Evolutionary conservation across 2,113 vertebrate species (phyloP).

Genomic region (Pao palembangensis): DNA sequence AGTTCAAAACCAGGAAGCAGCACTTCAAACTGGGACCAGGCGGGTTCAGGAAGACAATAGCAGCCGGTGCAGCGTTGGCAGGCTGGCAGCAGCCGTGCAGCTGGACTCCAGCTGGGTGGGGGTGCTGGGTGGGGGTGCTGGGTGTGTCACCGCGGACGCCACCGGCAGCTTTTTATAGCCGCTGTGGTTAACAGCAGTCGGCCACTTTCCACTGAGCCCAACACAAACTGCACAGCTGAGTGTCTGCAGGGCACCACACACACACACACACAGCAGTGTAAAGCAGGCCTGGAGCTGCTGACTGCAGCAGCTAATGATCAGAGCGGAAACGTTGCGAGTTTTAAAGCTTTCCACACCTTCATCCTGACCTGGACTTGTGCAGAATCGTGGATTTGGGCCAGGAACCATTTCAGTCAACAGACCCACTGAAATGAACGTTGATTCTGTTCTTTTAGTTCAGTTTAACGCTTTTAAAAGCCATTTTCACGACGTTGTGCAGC

Average conservation of each 20-base stretch:
- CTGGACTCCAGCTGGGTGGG: not conserved
- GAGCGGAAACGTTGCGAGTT: too few relatives aligned
- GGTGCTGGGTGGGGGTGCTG: constrained; percentile 49
- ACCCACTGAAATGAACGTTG: too few relatives aligned
- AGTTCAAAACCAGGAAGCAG: too few relatives aligned
- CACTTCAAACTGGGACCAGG: not conserved
- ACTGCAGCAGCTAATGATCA: too few relatives aligned
- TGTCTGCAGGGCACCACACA: constrained; percentile 7
- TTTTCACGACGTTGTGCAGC: too few relatives aligned
- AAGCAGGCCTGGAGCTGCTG: constrained; percentile 7
- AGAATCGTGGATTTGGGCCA: too few relatives aligned
- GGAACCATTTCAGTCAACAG: too few relatives aligned
- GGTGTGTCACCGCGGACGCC: constrained; percentile 62
- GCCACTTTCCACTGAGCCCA: constrained; percentile 55
- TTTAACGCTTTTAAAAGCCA: too few relatives aligned
- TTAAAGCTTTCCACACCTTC: too few relatives aligned
- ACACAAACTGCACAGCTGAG: constrained; percentile 3
- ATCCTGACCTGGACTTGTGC: too few relatives aligned
- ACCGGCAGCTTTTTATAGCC: constrained; percentile 66
- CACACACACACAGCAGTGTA: not conserved
- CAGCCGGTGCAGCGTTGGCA: not conserved
- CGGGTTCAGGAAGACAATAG: not conserved
- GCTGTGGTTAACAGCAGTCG: constrained; percentile 62
- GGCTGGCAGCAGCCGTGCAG: not conserved
- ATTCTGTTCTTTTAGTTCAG: too few relatives aligned